Evolutionary conservation across 2,113 vertebrate genomes (phyloP).

Genomic region (Corynorhinus townsendii): DNA sequence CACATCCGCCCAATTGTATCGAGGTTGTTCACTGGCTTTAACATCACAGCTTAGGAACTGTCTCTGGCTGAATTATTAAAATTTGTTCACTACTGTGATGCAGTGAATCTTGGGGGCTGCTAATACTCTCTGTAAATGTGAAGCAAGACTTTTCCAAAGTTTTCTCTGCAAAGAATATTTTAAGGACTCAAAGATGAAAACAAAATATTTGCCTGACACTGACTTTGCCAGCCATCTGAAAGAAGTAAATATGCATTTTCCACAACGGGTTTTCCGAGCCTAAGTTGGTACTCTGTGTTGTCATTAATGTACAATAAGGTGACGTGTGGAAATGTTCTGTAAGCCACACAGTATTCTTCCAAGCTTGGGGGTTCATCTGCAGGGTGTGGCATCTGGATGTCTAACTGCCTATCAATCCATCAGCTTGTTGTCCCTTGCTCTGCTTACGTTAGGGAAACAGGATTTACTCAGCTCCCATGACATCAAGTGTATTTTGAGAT

Average conservation of each 20-base stretch:
- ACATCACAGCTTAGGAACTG: not conserved
- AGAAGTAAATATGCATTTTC: not conserved
- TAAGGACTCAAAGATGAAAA: not conserved
- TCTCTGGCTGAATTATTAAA: not conserved
- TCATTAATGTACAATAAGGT: not conserved
- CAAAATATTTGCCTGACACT: not conserved
- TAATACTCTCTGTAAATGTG: not conserved
- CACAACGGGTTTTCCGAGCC: not conserved
- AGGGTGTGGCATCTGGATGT: accelerated
- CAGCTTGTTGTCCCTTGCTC: not conserved
- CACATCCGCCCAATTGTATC: not conserved
- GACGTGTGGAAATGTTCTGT: not conserved
- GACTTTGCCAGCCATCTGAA: not conserved
- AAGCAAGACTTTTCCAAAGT: not conserved
- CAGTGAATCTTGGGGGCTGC: not conserved
- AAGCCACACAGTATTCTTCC: not conserved
- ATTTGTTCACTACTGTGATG: not conserved
- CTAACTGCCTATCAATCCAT: not conserved
- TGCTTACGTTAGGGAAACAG: not conserved
- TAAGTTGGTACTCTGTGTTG: not conserved
- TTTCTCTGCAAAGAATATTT: not conserved
- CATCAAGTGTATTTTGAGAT: not conserved
- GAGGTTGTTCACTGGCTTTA: not conserved
- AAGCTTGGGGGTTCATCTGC: not conserved
- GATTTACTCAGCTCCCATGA: not conserved